Conservation (phyloP, 2,888 invertebrate species). For the Lochmaea crataegi region DNA sequence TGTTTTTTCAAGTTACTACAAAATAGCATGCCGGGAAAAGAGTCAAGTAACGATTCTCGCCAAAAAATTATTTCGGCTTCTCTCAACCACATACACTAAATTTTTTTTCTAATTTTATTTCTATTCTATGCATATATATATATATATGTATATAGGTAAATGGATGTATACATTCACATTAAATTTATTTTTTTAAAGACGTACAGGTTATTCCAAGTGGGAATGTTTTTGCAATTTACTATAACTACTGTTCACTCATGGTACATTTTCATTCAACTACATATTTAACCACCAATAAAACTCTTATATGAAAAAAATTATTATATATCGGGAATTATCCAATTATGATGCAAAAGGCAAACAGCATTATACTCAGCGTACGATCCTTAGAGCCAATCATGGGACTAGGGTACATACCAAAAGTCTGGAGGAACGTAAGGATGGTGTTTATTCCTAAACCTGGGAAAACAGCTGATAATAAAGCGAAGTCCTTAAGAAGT, state of each 20-base stretch:
- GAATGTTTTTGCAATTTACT: constrained; percentile 3
- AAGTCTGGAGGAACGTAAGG: too few relatives aligned
- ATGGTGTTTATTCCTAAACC: too few relatives aligned
- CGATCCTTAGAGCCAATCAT: too few relatives aligned
- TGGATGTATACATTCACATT: constrained; percentile 17
- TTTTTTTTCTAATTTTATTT: constrained; percentile 16
- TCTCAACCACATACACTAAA: constrained; percentile 38
- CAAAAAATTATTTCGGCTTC: constrained; percentile 49
- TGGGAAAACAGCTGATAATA: too few relatives aligned
- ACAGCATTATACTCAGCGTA: too few relatives aligned
- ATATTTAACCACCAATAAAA: too few relatives aligned
- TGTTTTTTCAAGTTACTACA: constrained; percentile 50
- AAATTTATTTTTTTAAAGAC: constrained; percentile 8
- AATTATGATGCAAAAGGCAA: too few relatives aligned
- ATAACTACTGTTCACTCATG: not conserved
- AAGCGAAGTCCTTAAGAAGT: too few relatives aligned
- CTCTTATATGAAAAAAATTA: too few relatives aligned
- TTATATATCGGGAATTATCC: too few relatives aligned
- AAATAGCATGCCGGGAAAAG: constrained; percentile 72
- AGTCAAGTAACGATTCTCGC: constrained; percentile 67
- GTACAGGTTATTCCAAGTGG: constrained; percentile 13
- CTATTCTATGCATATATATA: constrained; percentile 17
- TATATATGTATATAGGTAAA: not conserved
- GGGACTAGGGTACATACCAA: too few relatives aligned
- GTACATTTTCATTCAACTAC: too few relatives aligned